phyloP scores from a whole-genome alignment of 2,113 vertebrate species.

The Gavialis gangeticus region DNA sequence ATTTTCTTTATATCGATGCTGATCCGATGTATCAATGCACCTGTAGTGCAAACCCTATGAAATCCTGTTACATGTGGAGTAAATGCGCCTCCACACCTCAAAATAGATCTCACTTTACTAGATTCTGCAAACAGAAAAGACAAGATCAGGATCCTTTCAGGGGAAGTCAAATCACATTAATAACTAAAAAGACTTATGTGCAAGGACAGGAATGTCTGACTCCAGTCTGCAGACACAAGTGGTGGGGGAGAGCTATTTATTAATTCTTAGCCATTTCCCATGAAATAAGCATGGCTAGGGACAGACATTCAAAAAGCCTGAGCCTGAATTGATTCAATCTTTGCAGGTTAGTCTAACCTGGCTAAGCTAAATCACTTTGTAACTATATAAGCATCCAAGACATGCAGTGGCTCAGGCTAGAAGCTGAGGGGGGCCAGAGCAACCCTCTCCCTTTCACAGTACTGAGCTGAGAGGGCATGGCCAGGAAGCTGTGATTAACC shows the following conservation, averaged over 20 bases:
- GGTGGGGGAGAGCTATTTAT: background rate
- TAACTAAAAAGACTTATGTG: accelerated
- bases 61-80: background rate
- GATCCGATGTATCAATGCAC: too few relatives aligned
- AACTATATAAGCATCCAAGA: too few relatives aligned
- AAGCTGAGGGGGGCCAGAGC: too few relatives aligned
- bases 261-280: background rate
- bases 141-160: background rate
- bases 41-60: background rate
- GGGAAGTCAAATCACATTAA: background rate
- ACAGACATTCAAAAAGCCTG: too few relatives aligned
- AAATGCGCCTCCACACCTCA: background rate
- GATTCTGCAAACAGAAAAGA: background rate
- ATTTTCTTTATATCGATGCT: too few relatives aligned
- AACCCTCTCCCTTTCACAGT: too few relatives aligned
- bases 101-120: background rate
- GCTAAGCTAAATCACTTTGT: too few relatives aligned
- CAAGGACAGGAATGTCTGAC: background rate
- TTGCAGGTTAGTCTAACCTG: too few relatives aligned
- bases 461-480: too few relatives aligned
- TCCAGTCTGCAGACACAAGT: background rate
- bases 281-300: background rate
- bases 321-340: too few relatives aligned
- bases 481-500: too few relatives aligned
- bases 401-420: too few relatives aligned